Evolutionary conservation across 2,113 vertebrate genomes (phyloP).

Genomic region (Sphyrna mokarran): DNA sequence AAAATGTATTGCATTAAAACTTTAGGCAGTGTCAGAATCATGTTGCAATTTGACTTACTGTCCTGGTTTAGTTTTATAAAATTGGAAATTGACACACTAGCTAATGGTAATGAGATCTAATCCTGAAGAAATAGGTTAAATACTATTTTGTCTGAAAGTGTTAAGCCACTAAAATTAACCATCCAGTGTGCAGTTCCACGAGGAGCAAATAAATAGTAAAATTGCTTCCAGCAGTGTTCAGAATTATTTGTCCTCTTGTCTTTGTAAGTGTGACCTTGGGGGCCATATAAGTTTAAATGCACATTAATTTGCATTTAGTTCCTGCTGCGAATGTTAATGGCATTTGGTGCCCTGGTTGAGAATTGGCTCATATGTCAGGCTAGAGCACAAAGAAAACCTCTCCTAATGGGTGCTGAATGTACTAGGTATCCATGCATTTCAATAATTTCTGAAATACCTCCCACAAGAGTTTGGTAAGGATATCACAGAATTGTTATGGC

Average conservation of each 20-base stretch:
- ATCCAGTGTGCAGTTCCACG: neutral
- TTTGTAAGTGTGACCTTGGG: neutral
- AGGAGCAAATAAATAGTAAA: neutral
- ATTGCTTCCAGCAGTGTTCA: neutral
- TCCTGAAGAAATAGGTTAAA: neutral
- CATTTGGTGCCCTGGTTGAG: neutral
- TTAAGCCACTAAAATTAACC: slow-evolving; percentile 2
- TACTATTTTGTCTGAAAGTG: neutral
- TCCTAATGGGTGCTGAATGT: neutral
- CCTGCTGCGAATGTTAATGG: neutral
- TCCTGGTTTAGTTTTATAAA: neutral
- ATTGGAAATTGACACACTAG: neutral
- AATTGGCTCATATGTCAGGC: neutral
- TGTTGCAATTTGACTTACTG: neutral
- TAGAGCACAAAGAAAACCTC: neutral
- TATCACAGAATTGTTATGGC: too few species aligned
- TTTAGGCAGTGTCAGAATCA: neutral
- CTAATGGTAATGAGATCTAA: neutral
- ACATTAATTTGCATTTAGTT: neutral
- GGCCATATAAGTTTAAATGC: neutral
- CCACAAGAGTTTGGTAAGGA: too few species aligned
- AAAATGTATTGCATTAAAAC: slow-evolving; percentile 17
- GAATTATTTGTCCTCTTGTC: neutral
- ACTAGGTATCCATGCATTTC: neutral
- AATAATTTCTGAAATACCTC: neutral